phyloP scores from a whole-genome alignment of 2,797 vertebrate genomes.

The Sebastes diaconus region DNA sequence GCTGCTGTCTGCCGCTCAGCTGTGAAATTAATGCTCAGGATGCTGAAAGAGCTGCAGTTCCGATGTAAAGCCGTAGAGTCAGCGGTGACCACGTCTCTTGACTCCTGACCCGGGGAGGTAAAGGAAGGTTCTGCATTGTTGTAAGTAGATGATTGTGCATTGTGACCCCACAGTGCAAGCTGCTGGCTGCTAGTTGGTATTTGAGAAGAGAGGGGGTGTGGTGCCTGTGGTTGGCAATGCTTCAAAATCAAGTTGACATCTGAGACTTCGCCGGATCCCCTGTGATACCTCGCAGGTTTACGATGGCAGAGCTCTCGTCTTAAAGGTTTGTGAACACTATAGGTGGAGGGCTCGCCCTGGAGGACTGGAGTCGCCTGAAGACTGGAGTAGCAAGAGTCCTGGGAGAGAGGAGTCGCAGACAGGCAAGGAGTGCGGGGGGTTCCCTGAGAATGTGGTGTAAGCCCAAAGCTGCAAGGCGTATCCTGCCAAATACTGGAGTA shows the following conservation, averaged over 20 bases:
- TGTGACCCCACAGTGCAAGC: constrained; percentile 79
- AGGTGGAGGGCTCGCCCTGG: constrained; percentile 69
- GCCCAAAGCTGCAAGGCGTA: constrained; percentile 92
- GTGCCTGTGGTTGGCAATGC: constrained; percentile 71
- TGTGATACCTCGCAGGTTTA: constrained; percentile 84
- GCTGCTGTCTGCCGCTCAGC: constrained; percentile 80
- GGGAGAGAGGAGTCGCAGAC: constrained; percentile 89
- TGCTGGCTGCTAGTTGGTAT: constrained; percentile 78
- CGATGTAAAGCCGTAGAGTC: constrained; percentile 70
- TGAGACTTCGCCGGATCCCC: constrained; percentile 58
- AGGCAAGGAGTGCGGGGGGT: constrained; percentile 91
- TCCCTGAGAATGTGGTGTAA: constrained; percentile 90
- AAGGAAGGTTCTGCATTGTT: constrained; percentile 32
- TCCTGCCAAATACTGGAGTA: constrained; percentile 97
- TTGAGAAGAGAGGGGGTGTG: constrained; percentile 75
- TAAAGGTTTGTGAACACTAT: constrained; percentile 57
- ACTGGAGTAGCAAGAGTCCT: constrained; percentile 91
- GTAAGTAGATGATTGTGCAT: constrained; percentile 43
- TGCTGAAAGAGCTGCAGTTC: constrained; percentile 37
- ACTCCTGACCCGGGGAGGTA: constrained; percentile 76
- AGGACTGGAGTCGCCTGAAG: constrained; percentile 84
- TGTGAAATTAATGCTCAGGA: constrained; percentile 71
- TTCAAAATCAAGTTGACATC: constrained; percentile 70
- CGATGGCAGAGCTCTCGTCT: constrained; percentile 85
- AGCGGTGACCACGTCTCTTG: constrained; percentile 60